phyloP scores from a whole-genome alignment of 1,140 invertebrate genomes.

The Luehdorfia chinensis region DNA sequence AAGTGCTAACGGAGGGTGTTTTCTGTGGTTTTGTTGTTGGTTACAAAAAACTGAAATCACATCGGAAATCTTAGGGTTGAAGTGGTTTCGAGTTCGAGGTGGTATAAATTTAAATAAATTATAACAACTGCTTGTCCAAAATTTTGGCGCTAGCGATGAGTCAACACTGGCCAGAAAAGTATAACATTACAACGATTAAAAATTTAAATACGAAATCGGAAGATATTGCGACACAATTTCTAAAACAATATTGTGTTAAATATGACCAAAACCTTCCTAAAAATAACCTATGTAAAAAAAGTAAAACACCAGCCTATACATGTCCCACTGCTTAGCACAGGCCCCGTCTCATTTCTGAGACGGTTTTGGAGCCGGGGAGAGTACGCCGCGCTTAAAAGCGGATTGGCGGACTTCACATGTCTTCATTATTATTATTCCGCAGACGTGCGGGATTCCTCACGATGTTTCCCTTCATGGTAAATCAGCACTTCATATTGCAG shows the following conservation, averaged over 20 bases:
- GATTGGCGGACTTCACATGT: too few species aligned
- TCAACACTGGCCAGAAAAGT: slow-evolving; percentile 11
- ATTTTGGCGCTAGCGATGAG: slow-evolving; percentile 11
- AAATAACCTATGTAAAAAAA: too few species aligned
- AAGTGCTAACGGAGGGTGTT: slow-evolving; percentile 51
- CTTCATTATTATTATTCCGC: neutral
- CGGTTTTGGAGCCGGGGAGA: too few species aligned
- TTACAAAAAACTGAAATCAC: neutral
- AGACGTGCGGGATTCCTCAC: too few species aligned
- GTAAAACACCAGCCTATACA: too few species aligned
- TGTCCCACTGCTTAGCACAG: too few species aligned
- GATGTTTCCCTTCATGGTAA: too few species aligned
- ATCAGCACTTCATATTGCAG: too few species aligned
- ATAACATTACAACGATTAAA: slow-evolving; percentile 1
- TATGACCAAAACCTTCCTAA: too few species aligned
- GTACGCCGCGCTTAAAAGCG: too few species aligned
- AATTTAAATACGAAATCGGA: neutral
- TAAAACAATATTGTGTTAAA: too few species aligned
- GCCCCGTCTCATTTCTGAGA: too few species aligned
- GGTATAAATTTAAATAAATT: slow-evolving; percentile 14
- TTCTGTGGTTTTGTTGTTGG: slow-evolving; percentile 16
- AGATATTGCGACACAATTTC: neutral
- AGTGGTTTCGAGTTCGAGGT: slow-evolving; percentile 13
- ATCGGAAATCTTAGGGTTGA: slow-evolving; percentile 1
- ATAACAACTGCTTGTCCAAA: neutral